These are phyloP conservation scores for Coptodon bakossiorum DNA, from an alignment of 2,113 vertebrate species.

Conservation along the genomic window DNA sequence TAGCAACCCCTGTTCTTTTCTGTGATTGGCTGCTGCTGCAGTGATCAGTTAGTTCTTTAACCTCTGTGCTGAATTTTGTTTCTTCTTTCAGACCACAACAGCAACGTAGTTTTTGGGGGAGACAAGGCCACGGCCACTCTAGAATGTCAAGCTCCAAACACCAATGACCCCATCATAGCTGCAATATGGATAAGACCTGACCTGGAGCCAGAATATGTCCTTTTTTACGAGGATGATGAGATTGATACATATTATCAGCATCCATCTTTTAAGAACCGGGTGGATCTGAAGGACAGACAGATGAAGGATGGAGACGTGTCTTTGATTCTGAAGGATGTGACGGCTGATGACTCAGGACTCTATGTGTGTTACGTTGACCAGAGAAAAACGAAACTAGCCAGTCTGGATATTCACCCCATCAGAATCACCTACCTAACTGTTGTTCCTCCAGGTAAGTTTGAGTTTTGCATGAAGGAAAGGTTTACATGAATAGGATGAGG, in stretches of 20 bases:
- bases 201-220: neutral
- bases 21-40: neutral
- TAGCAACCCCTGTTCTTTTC: neutral
- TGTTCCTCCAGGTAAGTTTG: neutral
- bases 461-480: neutral
- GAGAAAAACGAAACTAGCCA: fast-evolving
- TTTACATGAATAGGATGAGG: neutral
- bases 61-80: neutral
- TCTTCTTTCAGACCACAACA: neutral
- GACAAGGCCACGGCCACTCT: neutral
- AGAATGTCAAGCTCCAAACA: neutral
- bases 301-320: neutral
- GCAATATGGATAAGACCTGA: neutral
- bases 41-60: neutral
- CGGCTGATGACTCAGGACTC: neutral
- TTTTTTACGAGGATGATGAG: fast-evolving
- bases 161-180: neutral
- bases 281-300: neutral
- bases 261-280: neutral
- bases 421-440: fast-evolving
- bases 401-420: fast-evolving
- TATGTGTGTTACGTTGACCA: neutral
- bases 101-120: fast-evolving
- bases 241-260: neutral
- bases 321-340: neutral